Evolutionary conservation across 2,888 invertebrate genomes (phyloP).

Genomic region (Alsophila aescularia): DNA sequence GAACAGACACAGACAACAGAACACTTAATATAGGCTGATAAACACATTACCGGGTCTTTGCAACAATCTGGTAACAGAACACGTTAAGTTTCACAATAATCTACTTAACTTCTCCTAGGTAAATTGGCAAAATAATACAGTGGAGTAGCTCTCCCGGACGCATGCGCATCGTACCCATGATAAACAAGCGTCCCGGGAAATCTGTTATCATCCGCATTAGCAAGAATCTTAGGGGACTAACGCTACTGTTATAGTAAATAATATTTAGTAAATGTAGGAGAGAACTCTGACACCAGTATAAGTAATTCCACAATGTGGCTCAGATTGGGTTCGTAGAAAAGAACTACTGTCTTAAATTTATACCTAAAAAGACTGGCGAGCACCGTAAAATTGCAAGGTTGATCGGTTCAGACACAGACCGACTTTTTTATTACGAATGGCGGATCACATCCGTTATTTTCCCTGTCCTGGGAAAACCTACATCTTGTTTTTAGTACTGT

Average conservation of each 20-base stretch:
- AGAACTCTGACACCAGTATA: too few relatives aligned
- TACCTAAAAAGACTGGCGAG: neutral
- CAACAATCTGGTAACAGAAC: too few relatives aligned
- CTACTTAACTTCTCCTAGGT: neutral
- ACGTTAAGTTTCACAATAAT: too few relatives aligned
- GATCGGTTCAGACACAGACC: neutral
- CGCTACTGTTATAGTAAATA: neutral
- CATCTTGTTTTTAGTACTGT: constrained; percentile 35
- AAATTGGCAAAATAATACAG: neutral
- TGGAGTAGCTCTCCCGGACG: neutral
- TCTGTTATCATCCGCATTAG: constrained; percentile 62
- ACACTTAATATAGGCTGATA: too few relatives aligned
- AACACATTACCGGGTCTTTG: too few relatives aligned
- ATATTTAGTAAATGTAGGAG: too few relatives aligned
- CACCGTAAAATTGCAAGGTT: constrained; percentile 13
- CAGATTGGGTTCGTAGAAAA: too few relatives aligned
- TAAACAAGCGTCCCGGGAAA: constrained; percentile 58
- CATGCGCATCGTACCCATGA: constrained; percentile 34
- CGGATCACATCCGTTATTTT: constrained; percentile 18
- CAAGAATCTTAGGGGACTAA: constrained; percentile 13
- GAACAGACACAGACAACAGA: too few relatives aligned
- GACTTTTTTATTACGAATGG: constrained; percentile 6
- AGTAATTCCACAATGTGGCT: too few relatives aligned
- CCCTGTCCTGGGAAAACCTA: constrained; percentile 24
- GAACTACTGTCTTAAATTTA: too few relatives aligned